Evolutionary conservation across 2,113 vertebrate species (phyloP).

Genomic region (Lathamus discolor): DNA sequence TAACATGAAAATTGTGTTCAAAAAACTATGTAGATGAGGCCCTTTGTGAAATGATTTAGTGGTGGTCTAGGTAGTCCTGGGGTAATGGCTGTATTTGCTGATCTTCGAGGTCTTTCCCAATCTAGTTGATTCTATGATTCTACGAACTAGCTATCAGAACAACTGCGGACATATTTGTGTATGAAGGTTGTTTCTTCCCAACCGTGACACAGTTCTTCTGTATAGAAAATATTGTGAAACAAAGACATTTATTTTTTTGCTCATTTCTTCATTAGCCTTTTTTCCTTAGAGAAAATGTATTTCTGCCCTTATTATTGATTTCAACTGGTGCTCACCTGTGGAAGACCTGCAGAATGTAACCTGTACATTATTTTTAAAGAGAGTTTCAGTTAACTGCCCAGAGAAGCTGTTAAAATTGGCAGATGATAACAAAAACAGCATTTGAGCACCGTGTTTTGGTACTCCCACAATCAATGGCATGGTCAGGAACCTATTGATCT

Average conservation of each 20-base stretch:
- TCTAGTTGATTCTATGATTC: neutral
- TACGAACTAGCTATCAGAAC: neutral
- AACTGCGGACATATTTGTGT: neutral
- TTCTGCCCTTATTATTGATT: neutral
- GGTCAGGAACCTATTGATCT: slow-evolving; percentile 3
- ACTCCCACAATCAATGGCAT: neutral
- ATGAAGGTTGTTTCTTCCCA: neutral
- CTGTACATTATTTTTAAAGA: neutral
- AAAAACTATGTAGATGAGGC: neutral
- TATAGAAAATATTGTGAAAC: neutral
- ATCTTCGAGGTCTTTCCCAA: neutral
- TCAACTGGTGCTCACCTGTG: neutral
- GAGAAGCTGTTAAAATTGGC: neutral
- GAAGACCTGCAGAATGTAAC: neutral
- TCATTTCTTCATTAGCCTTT: neutral
- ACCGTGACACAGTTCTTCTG: neutral
- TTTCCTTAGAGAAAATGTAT: neutral
- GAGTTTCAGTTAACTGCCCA: neutral
- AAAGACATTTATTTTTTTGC: neutral
- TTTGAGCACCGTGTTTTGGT: neutral
- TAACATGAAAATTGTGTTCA: neutral
- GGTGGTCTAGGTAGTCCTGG: neutral
- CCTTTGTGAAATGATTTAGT: neutral
- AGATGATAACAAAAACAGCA: neutral
- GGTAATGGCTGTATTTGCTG: neutral